Conservation (phyloP, 2,888 invertebrate species). For the Seladonia tumulorum region DNA sequence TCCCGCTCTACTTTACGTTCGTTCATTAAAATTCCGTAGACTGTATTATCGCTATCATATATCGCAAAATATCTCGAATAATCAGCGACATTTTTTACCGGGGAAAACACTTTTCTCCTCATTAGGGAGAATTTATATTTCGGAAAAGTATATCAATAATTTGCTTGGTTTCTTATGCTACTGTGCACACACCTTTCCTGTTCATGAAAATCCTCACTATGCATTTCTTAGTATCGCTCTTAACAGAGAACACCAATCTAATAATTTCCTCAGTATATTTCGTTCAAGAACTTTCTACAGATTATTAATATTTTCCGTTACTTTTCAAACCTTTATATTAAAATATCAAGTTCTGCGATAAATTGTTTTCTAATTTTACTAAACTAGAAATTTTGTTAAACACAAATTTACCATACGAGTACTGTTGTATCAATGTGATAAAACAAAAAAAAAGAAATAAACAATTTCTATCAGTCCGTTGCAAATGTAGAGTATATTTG, state of each 20-base stretch:
- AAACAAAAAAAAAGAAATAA: too few relatives aligned
- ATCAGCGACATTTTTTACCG: neutral
- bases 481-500: neutral
- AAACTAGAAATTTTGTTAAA: too few relatives aligned
- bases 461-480: too few relatives aligned
- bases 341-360: too few relatives aligned
- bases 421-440: too few relatives aligned
- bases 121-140: neutral
- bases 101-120: neutral
- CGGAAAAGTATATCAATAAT: neutral
- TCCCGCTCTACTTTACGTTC: neutral
- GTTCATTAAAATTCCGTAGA: neutral
- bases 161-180: neutral
- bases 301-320: too few relatives aligned
- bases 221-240: neutral
- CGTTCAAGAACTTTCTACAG: too few relatives aligned
- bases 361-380: too few relatives aligned
- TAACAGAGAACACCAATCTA: too few relatives aligned
- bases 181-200: neutral
- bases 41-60: neutral
- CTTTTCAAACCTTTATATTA: too few relatives aligned
- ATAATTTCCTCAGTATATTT: too few relatives aligned
- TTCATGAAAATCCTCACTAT: neutral
- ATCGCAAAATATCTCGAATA: neutral
- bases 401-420: too few relatives aligned